Evolutionary conservation across 1,140 invertebrate genomes (phyloP), one percentile per base, ranked within the genome.

Genomic region (Micrasema longulum): DNA sequence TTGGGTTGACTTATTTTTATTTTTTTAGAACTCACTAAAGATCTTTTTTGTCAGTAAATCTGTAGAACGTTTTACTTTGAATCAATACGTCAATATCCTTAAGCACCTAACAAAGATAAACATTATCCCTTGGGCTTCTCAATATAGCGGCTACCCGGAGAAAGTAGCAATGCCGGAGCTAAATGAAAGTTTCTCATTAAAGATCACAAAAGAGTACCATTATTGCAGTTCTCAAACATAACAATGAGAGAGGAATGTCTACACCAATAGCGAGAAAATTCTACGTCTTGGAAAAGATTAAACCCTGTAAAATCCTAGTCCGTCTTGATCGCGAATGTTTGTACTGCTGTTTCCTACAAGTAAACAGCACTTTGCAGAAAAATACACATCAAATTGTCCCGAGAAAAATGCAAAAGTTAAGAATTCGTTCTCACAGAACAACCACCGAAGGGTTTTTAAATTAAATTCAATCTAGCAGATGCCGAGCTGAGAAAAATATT

Each of bases 171-270:
- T 26, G 55, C 7, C 11, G 1, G 14, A 35, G n/a, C 60, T 47
- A 70, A 70, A 70, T 70, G 36, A 70, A 70, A 70, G 57, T 70
- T 70, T 70, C 57, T 63, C 69, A 70, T 70, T 70, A 70, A 52
- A n/a, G 55, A 63, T 38, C 67, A 70, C 69, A 70, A 70, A 70
- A 63, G 69, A 47, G 18, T 14, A 26, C 43, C 60, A 64, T 64
- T 64, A 64, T 64, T 64, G 60, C 60, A 64, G 26, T 64, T 47
- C 60, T 64, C 60, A 45, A 47, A 64, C 60, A 47, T 64, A 64
- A 64, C 60, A 64, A 64, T 47, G 60, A 64, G 41, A 11, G 60
- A 64, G 23, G 16, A 20, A 47, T 64, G 60, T 64, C 60, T 64
- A 47, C 22, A 20, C 38, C 57, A 62, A 62, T 43, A 62, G 57